phyloP scores from a whole-genome alignment of 2,113 vertebrate genomes.

The Mormoops blainvillei region DNA sequence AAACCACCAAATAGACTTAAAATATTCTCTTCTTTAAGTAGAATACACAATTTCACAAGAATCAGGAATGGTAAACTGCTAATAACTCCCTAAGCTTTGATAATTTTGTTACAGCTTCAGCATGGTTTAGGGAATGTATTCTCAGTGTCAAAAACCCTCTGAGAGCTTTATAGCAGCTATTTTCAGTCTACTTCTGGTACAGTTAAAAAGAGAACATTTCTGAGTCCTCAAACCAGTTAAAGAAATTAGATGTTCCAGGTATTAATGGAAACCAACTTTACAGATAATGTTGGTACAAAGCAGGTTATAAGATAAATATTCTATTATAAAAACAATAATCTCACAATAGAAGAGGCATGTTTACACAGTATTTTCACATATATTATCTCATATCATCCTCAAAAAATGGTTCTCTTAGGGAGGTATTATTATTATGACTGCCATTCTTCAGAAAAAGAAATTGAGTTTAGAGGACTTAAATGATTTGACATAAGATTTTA shows the following conservation, averaged over 20 bases:
- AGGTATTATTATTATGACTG: background rate
- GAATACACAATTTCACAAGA: background rate
- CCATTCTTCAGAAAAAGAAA: background rate
- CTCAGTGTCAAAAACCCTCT: background rate
- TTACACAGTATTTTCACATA: background rate
- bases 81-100: background rate
- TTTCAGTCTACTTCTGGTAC: background rate
- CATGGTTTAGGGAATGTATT: background rate
- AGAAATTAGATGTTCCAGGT: background rate
- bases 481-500: background rate
- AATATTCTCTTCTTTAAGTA: background rate
- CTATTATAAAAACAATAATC: background rate
- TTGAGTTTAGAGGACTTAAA: background rate
- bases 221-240: background rate
- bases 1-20: background rate
- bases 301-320: background rate
- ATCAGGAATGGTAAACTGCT: background rate
- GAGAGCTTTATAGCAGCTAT: background rate
- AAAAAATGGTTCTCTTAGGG: background rate
- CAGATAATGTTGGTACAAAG: background rate
- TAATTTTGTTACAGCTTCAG: background rate
- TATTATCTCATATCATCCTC: background rate
- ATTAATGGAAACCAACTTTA: slow-evolving; percentile 2
- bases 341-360: background rate
- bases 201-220: background rate